phyloP scores from a whole-genome alignment of 1,140 invertebrate species.

The Orchestia grillus region DNA sequence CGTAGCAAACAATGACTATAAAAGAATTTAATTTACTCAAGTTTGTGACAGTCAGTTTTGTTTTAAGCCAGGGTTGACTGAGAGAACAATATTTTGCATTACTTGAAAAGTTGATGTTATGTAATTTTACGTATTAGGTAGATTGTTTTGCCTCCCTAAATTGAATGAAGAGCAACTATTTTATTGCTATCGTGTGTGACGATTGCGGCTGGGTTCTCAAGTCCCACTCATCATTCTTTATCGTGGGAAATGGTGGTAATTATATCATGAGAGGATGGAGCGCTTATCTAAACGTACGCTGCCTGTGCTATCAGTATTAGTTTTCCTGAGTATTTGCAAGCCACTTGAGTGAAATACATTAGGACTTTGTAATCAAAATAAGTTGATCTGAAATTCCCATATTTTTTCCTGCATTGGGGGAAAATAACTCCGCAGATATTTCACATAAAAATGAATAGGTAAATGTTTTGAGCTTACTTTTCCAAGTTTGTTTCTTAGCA shows the following conservation, averaged over 20 bases:
- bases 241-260: background rate
- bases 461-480: no score
- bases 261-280: background rate
- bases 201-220: background rate
- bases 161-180: no score
- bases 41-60: background rate
- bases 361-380: background rate
- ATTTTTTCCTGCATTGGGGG: no score
- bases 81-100: background rate
- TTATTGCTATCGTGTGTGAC: background rate
- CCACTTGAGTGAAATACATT: background rate
- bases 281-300: background rate
- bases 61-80: background rate
- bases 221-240: background rate
- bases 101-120: no score
- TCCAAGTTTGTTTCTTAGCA: no score
- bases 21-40: background rate
- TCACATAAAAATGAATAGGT: no score
- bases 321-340: background rate
- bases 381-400: background rate
- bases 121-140: no score
- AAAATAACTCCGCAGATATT: no score
- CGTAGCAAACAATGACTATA: background rate
- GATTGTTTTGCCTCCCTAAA: no score
- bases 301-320: background rate